phyloP scores from a whole-genome alignment of 2,797 vertebrate species.

The Rhinichthys osculus region DNA sequence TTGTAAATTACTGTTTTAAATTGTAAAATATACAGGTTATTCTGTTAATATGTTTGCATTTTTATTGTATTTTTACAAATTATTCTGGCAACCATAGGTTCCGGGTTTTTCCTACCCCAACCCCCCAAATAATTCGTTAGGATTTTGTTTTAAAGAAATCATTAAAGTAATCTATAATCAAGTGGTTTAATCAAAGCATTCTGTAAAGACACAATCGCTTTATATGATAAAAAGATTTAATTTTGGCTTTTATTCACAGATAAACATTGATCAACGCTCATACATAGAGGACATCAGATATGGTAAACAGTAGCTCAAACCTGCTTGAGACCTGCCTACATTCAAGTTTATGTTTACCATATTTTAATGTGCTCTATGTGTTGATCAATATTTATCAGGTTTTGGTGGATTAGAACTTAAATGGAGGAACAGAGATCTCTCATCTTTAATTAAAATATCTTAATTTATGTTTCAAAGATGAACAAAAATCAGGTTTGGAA shows the following conservation, averaged over 20 bases:
- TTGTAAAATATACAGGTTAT: too few species aligned
- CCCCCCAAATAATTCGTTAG: background rate
- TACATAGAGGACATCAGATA: background rate
- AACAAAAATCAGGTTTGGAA: background rate
- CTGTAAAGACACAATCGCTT: background rate
- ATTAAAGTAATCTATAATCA: background rate
- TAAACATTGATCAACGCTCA: background rate
- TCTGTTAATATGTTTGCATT: too few species aligned
- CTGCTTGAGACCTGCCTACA: too few species aligned
- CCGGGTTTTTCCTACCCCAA: too few species aligned
- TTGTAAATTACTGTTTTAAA: too few species aligned
- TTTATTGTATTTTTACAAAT: too few species aligned
- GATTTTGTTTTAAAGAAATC: background rate
- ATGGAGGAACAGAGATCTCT: background rate
- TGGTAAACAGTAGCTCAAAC: background rate
- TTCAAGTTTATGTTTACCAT: background rate
- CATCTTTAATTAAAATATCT: background rate
- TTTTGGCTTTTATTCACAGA: background rate
- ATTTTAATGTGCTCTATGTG: background rate
- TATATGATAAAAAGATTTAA: background rate
- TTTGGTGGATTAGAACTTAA: background rate
- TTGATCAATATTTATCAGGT: background rate
- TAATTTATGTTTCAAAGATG: background rate
- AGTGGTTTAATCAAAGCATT: background rate
- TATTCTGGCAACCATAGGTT: background rate